phyloP scores from a whole-genome alignment of 1,140 invertebrate genomes.

The Drusus annulatus region DNA sequence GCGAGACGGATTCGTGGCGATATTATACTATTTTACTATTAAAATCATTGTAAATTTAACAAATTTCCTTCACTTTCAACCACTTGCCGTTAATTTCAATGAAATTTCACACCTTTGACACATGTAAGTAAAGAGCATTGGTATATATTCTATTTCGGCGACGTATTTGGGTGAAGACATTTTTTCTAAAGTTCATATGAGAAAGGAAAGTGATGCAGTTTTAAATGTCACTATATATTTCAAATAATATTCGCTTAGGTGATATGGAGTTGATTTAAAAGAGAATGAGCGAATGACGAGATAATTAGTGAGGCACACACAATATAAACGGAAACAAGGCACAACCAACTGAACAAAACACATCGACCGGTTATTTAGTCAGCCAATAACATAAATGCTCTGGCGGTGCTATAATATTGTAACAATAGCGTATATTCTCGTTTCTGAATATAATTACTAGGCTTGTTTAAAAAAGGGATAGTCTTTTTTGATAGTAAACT shows the following conservation, averaged over 20 bases:
- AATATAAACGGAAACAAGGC: too few species aligned
- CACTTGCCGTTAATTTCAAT: neutral
- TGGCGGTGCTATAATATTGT: too few species aligned
- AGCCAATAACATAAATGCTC: too few species aligned
- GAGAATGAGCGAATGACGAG: neutral
- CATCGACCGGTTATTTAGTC: too few species aligned
- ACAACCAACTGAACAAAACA: too few species aligned
- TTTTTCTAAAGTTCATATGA: neutral
- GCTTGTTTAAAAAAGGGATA: too few species aligned
- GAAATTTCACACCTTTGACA: neutral
- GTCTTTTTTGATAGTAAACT: too few species aligned
- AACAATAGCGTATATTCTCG: too few species aligned
- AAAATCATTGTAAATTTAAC: neutral
- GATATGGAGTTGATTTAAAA: neutral
- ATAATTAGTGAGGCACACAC: too few species aligned
- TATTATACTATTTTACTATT: neutral
- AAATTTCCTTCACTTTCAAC: neutral
- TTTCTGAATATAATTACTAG: too few species aligned
- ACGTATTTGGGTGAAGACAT: neutral
- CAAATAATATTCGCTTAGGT: neutral
- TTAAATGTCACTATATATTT: neutral
- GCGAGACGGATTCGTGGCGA: conserved; percentile 34
- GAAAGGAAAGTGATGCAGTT: neutral
- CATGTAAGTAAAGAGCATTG: neutral
- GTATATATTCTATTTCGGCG: neutral